Conservation (phyloP, 2,888 invertebrate genomes). For the Trichopoda pennipes region DNA sequence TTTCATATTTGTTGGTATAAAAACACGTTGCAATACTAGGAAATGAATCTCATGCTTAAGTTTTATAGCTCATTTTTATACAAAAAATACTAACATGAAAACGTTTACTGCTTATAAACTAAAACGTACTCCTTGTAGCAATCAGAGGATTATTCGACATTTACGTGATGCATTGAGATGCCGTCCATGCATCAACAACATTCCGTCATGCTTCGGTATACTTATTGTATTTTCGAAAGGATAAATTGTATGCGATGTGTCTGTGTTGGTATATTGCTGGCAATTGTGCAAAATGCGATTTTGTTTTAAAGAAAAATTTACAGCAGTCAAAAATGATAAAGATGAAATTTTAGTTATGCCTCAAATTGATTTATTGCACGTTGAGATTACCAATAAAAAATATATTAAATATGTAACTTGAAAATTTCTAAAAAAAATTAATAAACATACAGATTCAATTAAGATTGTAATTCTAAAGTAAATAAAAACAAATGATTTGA, state of each 20-base stretch:
- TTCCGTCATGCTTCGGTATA: slow-evolving; percentile 41
- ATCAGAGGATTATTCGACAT: slow-evolving; percentile 58
- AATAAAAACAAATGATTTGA: no score
- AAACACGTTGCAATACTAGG: slow-evolving; percentile 43
- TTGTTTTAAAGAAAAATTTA: slow-evolving; percentile 11
- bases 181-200: slow-evolving; percentile 48
- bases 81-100: slow-evolving; percentile 1
- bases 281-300: slow-evolving; percentile 51
- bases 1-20: slow-evolving; percentile 41
- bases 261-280: slow-evolving; percentile 31
- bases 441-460: no score
- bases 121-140: slow-evolving; percentile 20
- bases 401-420: no score
- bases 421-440: no score
- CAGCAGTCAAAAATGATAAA: slow-evolving; percentile 12
- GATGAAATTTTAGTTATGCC: slow-evolving; percentile 9
- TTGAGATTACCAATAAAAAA: not conserved
- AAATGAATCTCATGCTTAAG: slow-evolving; percentile 59
- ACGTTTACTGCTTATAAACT: not conserved
- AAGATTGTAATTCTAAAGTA: no score
- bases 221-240: slow-evolving; percentile 25
- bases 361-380: slow-evolving; percentile 20
- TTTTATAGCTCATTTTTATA: slow-evolving; percentile 50
- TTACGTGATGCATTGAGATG: slow-evolving; percentile 54
- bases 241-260: slow-evolving; percentile 16